Base-by-base conservation (phyloP, 1,140 invertebrate species). In the Drosophila yakuba region DNA sequence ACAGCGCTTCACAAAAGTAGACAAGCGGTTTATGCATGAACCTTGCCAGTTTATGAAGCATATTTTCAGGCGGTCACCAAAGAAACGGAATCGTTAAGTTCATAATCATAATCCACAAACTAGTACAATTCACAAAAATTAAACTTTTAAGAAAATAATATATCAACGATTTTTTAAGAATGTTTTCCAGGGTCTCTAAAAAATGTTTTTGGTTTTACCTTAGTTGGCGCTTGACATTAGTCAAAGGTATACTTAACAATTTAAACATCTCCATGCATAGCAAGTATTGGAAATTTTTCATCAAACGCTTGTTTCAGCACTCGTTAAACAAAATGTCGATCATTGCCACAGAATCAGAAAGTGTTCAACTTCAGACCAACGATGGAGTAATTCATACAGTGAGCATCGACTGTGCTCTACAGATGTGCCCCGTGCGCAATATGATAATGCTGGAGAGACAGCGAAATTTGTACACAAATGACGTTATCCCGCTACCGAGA, bases 381-480 rank as follows among this genome's bases (percentile, higher is more conserved):
- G 79, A 82, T 35, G 74, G 62, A 20, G 4, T 17, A 10, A 10
- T 64, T 0, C 50, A 57, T 15, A 36, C 41, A 14, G 50, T 78
- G 25, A 54, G 52, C 20, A 8, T 11, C 10, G 5, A 3, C 1
- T 41, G 74, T 23, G 50, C 69, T 6, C 12, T 60, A 6, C 17
- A 63, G 14, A 78, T 82, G 50, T 74, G 50, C 5, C 45, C 59
- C 3, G 57, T 74, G 1, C 14, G 62, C 1, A 25, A 58, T 11
- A 64, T 80, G 66, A 45, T 73, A 48, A 35, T 20, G 11, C n/a
- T 58, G 25, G 72, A 75, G 51, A 11, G 2, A 17, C 10, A 12
- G 23, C 10, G 4, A 2, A n/a, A 25, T 8, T 3, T 23, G 15
- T 11, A 11, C 17, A 20, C 10, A 0, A 35, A 14, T 3, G 11